Evolutionary conservation across 64 coral and sea anemone species (phyloP).

Genomic region (Orbicella faveolata): DNA sequence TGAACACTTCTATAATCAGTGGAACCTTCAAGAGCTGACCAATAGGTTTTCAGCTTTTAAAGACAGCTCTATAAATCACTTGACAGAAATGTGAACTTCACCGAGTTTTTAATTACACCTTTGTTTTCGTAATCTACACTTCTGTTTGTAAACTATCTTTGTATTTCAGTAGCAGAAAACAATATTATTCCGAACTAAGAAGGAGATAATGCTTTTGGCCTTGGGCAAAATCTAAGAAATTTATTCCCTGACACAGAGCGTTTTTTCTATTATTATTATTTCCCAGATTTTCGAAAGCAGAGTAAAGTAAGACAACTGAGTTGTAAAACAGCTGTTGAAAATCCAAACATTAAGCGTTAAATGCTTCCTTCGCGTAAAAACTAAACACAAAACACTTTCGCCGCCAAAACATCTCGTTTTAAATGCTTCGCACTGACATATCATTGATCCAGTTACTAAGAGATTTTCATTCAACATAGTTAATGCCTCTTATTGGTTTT

Average conservation of each 20-base stretch:
- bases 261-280: background rate
- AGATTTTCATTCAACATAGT: background rate
- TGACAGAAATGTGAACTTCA: too few relatives aligned
- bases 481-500: background rate
- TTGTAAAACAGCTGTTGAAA: background rate
- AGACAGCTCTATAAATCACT: too few relatives aligned
- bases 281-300: background rate
- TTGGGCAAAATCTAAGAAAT: background rate
- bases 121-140: too few relatives aligned
- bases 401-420: background rate
- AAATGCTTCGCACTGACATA: background rate
- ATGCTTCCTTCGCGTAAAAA: background rate
- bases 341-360: background rate
- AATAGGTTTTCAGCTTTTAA: too few relatives aligned
- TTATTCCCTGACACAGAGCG: background rate
- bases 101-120: too few relatives aligned
- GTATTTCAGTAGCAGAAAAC: too few relatives aligned
- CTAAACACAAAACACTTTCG: background rate
- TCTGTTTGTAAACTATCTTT: too few relatives aligned
- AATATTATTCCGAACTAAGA: too few relatives aligned
- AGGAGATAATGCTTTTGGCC: too few relatives aligned
- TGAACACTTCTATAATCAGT: too few relatives aligned
- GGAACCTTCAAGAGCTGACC: too few relatives aligned
- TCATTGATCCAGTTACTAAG: background rate
- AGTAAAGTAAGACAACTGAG: background rate